phyloP scores from a whole-genome alignment of 2,797 vertebrate species.

The Eptatretus atami region DNA sequence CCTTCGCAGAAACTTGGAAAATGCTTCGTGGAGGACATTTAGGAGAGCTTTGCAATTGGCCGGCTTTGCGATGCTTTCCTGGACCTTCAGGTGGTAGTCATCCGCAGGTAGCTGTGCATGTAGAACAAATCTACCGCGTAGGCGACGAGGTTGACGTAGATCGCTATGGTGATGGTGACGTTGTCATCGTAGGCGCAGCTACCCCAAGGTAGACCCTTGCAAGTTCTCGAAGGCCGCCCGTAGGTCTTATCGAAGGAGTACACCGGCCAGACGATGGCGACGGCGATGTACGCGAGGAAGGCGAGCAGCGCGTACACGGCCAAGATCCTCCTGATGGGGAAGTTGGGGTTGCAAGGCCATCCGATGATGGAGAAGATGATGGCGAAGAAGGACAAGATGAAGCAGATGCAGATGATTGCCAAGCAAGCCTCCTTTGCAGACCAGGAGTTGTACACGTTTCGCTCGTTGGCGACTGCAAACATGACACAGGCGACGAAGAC shows the following conservation, averaged over 20 bases:
- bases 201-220: not conserved
- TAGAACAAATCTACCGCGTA: not conserved
- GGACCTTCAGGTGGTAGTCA: too few species aligned
- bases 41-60: too few species aligned
- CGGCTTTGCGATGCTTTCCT: too few species aligned
- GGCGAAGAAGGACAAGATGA: not conserved
- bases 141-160: not conserved
- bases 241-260: not conserved
- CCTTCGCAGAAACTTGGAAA: too few species aligned
- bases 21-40: too few species aligned
- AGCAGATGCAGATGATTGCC: not conserved
- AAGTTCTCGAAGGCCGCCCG: not conserved
- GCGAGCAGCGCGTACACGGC: not conserved
- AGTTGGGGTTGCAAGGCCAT: not conserved
- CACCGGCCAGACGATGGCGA: not conserved
- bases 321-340: not conserved
- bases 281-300: not conserved
- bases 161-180: not conserved
- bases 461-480: not conserved
- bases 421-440: not conserved
- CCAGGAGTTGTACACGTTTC: not conserved
- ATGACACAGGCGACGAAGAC: not conserved
- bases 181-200: not conserved
- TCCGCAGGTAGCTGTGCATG: not conserved
- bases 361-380: not conserved